Base-by-base conservation (phyloP, 2,888 invertebrate species). In the Empis stercorea region DNA sequence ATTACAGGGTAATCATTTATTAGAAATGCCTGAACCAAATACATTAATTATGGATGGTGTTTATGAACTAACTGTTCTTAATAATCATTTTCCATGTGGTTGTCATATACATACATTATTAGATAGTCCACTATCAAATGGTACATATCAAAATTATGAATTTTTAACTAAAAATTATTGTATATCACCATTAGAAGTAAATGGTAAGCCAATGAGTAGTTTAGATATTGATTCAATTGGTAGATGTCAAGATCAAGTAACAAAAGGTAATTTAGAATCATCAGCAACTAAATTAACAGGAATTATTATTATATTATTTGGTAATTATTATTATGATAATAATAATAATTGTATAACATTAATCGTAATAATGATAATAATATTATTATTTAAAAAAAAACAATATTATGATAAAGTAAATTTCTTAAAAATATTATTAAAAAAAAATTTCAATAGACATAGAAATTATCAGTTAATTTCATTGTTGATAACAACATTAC, bases 1-100 rank as follows among this genome's bases (percentile, higher is more conserved):
- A 59, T 74, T 89, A 54, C 82, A 84, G 51, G 88, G 88, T 23
- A 89, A 89, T 62, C 89, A 89, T 61, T 80, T 88, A 60, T 68
- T 89, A 50, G 85, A 85, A 59, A 80, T 83, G 1, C 88, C 88
- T 47, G 67, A 73, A 55, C 69, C 76, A 3, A 81, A 79, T 54
- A 74, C 79, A 34, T 76, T 88, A 46, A 72, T 79, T n/a, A 71
- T 83, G 42, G 77, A 82, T 54, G 77, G 76, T n/a, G 84, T 87
- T 44, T 80, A 80, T 51, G 76, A 76, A 56, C 68, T 88, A 51
- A 78, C 80, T 59, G 80, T 87, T 58, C 72, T 79, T 48, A 79
- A 80, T 43, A 91, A 91, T 66, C 87, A 87, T 61, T 81, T 89
- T 62, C 88, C 88, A 3, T 91, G 89, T 65, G 87, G 88, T 67